Percentiles rank a stretch among this genome's conserved stretches.
Evolutionary conservation across 2,888 invertebrate genomes (phyloP).

Genomic region (Phragmatobia fuliginosa): DNA sequence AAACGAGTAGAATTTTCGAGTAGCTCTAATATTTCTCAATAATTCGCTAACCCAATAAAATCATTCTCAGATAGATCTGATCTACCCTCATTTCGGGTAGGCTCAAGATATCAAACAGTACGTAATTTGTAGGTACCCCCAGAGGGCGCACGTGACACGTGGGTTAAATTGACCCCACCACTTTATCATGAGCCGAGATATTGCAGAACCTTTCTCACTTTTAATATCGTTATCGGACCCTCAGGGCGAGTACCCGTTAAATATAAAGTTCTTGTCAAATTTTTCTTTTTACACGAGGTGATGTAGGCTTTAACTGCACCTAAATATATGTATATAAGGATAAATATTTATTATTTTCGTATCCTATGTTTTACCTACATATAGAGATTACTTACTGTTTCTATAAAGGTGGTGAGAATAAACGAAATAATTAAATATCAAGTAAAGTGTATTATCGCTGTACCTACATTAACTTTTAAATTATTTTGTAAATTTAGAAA

Average conservation of each 20-base stretch:
- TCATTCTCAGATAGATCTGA: neutral
- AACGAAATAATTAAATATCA: too few relatives aligned
- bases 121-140: slow-evolving; percentile 27
- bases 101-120: slow-evolving; percentile 19
- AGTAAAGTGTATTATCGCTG: too few relatives aligned
- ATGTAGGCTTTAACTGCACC: neutral
- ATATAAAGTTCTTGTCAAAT: neutral
- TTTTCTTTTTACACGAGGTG: neutral
- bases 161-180: slow-evolving; percentile 42
- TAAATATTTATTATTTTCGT: too few relatives aligned
- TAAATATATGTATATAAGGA: too few relatives aligned
- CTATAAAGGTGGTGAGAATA: too few relatives aligned
- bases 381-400: too few relatives aligned
- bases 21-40: neutral
- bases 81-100: slow-evolving; percentile 11
- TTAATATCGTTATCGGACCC: slow-evolving; percentile 17
- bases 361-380: too few relatives aligned
- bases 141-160: slow-evolving; percentile 33
- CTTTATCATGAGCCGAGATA: slow-evolving; percentile 53
- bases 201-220: slow-evolving; percentile 32
- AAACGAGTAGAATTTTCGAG: neutral
- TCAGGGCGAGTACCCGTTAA: slow-evolving; percentile 1
- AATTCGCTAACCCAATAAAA: slow-evolving; percentile 13
- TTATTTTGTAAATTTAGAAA: too few relatives aligned
- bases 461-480: too few relatives aligned